phyloP scores from a whole-genome alignment of 2,888 invertebrate genomes.

The Polymixis lichenea region DNA sequence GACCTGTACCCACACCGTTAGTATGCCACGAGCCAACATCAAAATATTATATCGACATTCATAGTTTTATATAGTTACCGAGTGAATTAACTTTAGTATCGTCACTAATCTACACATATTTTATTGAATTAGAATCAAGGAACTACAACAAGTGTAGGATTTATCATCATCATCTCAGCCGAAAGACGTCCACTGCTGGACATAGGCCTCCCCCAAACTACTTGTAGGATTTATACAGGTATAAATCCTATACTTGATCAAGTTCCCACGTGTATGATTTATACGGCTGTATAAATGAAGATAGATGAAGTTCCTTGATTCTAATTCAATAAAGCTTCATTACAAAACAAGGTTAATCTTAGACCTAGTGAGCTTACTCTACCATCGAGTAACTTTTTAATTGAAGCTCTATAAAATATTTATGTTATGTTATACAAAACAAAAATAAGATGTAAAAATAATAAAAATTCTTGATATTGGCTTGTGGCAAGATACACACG shows the following conservation, averaged over 20 bases:
- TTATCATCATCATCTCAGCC: not conserved
- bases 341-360: too few species aligned
- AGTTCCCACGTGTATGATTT: too few species aligned
- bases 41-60: not conserved
- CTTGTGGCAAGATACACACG: constrained; percentile 66
- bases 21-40: constrained; percentile 46
- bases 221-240: too few species aligned
- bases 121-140: not conserved
- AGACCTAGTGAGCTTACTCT: too few species aligned
- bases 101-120: not conserved
- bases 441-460: not conserved
- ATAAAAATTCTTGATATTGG: constrained; percentile 34
- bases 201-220: too few species aligned
- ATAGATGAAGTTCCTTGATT: too few species aligned
- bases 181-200: too few species aligned
- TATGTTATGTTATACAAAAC: not conserved
- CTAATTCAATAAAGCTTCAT: too few species aligned
- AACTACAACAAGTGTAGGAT: not conserved
- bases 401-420: too few species aligned
- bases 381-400: too few species aligned
- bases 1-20: constrained; percentile 91
- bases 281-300: too few species aligned
- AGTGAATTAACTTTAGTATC: not conserved
- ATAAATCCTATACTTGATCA: too few species aligned
- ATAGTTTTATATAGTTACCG: not conserved